Evolutionary conservation across 2,888 invertebrate species (phyloP), one percentile per base, ranked within the genome.

Genomic region (Cheilosia soror): DNA sequence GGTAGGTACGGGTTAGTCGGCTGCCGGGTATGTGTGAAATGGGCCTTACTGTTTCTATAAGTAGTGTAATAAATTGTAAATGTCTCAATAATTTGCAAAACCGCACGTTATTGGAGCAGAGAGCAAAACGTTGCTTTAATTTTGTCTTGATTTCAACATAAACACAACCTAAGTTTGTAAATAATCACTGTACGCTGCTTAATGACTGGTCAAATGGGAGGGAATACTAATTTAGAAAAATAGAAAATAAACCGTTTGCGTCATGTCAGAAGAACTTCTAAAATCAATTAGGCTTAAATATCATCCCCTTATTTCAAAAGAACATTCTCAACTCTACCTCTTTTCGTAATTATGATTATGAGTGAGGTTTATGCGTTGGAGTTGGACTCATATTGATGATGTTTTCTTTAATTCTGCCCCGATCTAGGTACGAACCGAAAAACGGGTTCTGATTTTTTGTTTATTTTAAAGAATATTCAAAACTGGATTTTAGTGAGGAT

Each of bases 211-310:
- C 20, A 20, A 20, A 20, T 1, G 20, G 20, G 31, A 31, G 5
- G 31, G 5, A 6, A 5, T 31, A 44, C 40, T 40, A 9, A 13
- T 11, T 13, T 40, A 11, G n/a, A 4, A 13, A n/a, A 15, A 3
- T n/a, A 44, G n/a, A 13, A 60, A 31, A 31, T 1, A 42, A n/a
- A 31, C 15, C 20, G 15, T 60, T 15, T 44, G 13, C 44, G 66
- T 6, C 40, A 60, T 62, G 27, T 57, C 27, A 27, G 53, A 15
- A 29, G 40, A 29, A 29, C 40, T 66, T 42, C 62, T 60, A 44
- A 37, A 53, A 69, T 62, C 44, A 27, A 68, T 77, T 63, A 63
- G 49, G 42, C 25, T 62, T 62, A 13, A 55, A 60, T 33, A 53
- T 37, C 9, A 63, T 69, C 37, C 37, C 47, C 25, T 42, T 51